Base-by-base conservation (phyloP, 2,797 vertebrate genomes). In the Sebastes oblongus region DNA sequence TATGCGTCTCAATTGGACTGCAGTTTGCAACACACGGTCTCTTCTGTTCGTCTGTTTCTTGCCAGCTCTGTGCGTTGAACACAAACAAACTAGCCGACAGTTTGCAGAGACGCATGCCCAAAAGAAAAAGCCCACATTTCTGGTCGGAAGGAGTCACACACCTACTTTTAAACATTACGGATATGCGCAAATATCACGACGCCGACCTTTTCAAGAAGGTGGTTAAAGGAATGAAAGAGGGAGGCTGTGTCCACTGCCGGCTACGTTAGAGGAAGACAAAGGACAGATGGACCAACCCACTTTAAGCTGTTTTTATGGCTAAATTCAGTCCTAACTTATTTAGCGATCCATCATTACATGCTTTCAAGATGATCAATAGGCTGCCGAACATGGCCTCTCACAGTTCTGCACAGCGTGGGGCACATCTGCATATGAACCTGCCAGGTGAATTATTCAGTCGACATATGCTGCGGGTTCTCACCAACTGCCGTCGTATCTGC, bases 371-470 rank as follows among this genome's bases (percentile, higher is more conserved):
- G 27, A 71, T 25, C 65, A 36, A 66, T 46, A 62, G 18, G 16
- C 30, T 78, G 4, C 2, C 5, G 61, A 79, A 50, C 27, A 61
- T 4, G 39, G 29, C 22, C 29, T 69, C 61, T 76, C 32, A 60
- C 1, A 67, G 34, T 24, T 60, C 52, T 39, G 30, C 65, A 50
- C 27, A 55, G 60, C 18, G 13, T 72, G 20, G 0, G 27, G 61
- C 24, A 54, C 82, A 88, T 83, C 60, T 82, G 78, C 62, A 71
- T 32, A 52, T 6, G 9, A 82, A 72, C 56, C 64, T 65, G 32
- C 42, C 25, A 3, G 30, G 59, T 85, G 14, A 88, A 91, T 89
- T 65, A 86, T 89, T 89, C 34, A 90, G 22, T 34, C 50, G n/a
- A 65, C 85, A 84, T 73, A 85, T 78, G 79, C 52, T 72, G n/a